phyloP scores from a whole-genome alignment of 1,140 invertebrate genomes.

The Drosophila mojavensis region DNA sequence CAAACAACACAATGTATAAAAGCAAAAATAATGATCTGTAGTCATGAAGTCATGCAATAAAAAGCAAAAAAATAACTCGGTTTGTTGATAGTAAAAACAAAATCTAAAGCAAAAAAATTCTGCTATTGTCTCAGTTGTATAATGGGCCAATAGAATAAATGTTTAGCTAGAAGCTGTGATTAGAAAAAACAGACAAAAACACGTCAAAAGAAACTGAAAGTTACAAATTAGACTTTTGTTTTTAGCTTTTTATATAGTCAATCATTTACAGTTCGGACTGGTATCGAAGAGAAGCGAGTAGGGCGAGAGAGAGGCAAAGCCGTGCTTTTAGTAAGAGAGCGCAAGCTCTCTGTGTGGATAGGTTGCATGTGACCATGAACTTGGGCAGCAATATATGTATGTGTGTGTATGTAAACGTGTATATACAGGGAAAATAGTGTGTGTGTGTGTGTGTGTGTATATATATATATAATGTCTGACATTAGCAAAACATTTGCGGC shows the following conservation, averaged over 20 bases:
- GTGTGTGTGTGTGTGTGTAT: background rate
- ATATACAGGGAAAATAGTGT: background rate
- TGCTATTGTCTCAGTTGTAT: conserved; percentile 19
- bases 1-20: conserved; percentile 3
- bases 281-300: conserved; percentile 19
- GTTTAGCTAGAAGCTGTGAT: conserved; percentile 5
- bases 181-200: conserved; percentile 28
- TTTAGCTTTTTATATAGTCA: conserved; percentile 33
- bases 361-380: conserved; percentile 65
- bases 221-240: conserved; percentile 42
- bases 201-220: conserved; percentile 62
- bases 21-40: conserved; percentile 17
- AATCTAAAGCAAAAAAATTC: background rate
- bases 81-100: conserved; percentile 31
- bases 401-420: conserved; percentile 19
- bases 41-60: conserved; percentile 36
- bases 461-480: conserved; percentile 9
- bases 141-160: conserved; percentile 18
- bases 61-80: conserved; percentile 16
- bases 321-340: conserved; percentile 38
- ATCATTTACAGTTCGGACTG: conserved; percentile 48
- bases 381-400: conserved; percentile 53
- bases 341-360: conserved; percentile 35
- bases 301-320: conserved; percentile 35
- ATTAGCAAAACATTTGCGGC: conserved; percentile 15